Percentiles rank a stretch among this genome's conserved stretches.
phyloP scores from a whole-genome alignment of 2,888 invertebrate species.

The Coenonympha glycerion region DNA sequence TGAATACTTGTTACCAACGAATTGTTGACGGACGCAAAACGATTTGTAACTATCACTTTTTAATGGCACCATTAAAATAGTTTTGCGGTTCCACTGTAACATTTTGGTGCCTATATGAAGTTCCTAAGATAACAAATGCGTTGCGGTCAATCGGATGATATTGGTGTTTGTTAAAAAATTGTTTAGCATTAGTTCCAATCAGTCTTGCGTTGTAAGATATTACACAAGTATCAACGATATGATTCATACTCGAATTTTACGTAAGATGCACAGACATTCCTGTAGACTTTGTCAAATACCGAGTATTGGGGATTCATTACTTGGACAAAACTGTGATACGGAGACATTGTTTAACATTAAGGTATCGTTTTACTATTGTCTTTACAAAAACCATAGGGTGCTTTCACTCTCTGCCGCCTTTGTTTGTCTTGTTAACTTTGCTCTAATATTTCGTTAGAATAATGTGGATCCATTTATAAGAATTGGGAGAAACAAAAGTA shows the following conservation, averaged over 20 bases:
- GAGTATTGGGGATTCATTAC: slow-evolving; percentile 37
- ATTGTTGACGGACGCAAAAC: slow-evolving; percentile 25
- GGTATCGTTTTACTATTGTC: slow-evolving; percentile 58
- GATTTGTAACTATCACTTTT: slow-evolving; percentile 71
- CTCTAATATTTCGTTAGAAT: slow-evolving; percentile 33
- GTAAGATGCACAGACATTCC: slow-evolving; percentile 39
- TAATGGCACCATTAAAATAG: slow-evolving; percentile 68
- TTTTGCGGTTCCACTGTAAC: slow-evolving; percentile 59
- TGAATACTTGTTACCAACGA: slow-evolving; percentile 17
- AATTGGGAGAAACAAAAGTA: background rate
- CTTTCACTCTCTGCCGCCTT: slow-evolving; percentile 45
- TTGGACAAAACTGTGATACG: slow-evolving; percentile 35
- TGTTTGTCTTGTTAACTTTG: slow-evolving; percentile 40
- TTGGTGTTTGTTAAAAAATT: slow-evolving; percentile 49
- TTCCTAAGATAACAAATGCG: slow-evolving; percentile 54
- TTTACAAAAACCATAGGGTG: slow-evolving; percentile 40
- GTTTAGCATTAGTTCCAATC: slow-evolving; percentile 45
- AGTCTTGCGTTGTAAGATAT: slow-evolving; percentile 32
- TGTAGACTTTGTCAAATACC: slow-evolving; percentile 18
- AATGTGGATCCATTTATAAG: slow-evolving; percentile 32
- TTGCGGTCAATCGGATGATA: slow-evolving; percentile 53
- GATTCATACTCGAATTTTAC: background rate
- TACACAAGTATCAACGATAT: slow-evolving; percentile 31
- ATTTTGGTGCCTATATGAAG: slow-evolving; percentile 47
- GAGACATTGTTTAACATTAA: slow-evolving; percentile 43